A percentile compares a stretch with the other conserved stretches of the same genome.
Conservation (phyloP, 1,140 invertebrate species). For the Vanessa atalanta region DNA sequence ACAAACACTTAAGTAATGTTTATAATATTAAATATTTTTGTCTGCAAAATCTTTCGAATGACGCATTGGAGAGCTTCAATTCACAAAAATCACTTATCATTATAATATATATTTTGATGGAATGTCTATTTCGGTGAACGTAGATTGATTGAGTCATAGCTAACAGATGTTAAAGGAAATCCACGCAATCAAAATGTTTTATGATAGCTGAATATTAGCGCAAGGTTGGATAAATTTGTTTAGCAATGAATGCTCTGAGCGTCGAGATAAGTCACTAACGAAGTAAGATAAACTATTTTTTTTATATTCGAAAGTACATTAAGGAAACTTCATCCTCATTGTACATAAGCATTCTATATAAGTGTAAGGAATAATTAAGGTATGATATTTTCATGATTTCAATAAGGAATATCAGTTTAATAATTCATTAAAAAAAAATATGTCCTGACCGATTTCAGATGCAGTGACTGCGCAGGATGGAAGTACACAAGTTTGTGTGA, state of each 20-base stretch:
- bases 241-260: slow-evolving; percentile 22
- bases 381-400: no score
- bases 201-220: slow-evolving; percentile 52
- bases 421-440: no score
- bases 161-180: slow-evolving; percentile 56
- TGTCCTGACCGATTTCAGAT: no score
- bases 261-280: slow-evolving; percentile 8
- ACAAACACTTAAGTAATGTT: neutral
- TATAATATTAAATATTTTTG: neutral
- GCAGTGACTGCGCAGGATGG: no score
- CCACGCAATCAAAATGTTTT: slow-evolving; percentile 52
- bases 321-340: no score
- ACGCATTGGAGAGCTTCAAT: neutral
- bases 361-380: no score
- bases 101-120: slow-evolving; percentile 9
- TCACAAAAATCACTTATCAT: neutral
- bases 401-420: no score
- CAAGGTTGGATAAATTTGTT: slow-evolving; percentile 52
- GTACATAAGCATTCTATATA: no score
- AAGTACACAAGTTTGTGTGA: no score
- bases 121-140: slow-evolving; percentile 6
- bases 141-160: slow-evolving; percentile 52
- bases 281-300: neutral
- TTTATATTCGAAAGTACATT: no score
- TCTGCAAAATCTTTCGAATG: neutral